Evolutionary conservation across 2,797 vertebrate species (phyloP).

Genomic region (Sandelia bainsii): DNA sequence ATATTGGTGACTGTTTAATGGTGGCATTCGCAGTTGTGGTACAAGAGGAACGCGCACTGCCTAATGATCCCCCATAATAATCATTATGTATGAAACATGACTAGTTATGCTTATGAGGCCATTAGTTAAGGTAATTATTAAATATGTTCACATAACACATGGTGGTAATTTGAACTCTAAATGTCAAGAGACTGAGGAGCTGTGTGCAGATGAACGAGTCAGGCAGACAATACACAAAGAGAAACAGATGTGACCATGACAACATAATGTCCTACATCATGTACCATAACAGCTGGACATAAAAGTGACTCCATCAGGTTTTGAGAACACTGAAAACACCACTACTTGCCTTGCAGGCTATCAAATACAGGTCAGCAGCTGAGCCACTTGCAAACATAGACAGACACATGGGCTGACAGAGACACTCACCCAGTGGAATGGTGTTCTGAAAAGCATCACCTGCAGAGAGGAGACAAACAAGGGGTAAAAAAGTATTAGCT

Average conservation of each 20-base stretch:
- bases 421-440: constrained; percentile 74
- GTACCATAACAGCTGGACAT: constrained; percentile 35
- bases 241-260: constrained; percentile 28
- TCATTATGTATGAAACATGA: constrained; percentile 43
- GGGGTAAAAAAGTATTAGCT: constrained; percentile 37
- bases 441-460: constrained; percentile 73
- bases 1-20: constrained; percentile 32
- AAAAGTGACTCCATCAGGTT: constrained; percentile 31
- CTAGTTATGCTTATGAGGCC: constrained; percentile 40
- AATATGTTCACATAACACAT: constrained; percentile 33
- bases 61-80: constrained; percentile 46
- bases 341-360: constrained; percentile 9
- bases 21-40: neutral
- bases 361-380: constrained; percentile 49
- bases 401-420: constrained; percentile 32
- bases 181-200: constrained; percentile 15
- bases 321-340: constrained; percentile 21
- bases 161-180: constrained; percentile 25
- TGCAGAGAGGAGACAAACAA: constrained; percentile 59
- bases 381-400: constrained; percentile 19
- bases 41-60: constrained; percentile 26
- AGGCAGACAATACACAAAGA: constrained; percentile 14
- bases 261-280: constrained; percentile 36
- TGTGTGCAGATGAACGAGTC: constrained; percentile 7
- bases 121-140: constrained; percentile 44